Conservation (phyloP, 2,797 vertebrate species). For the Lithobates pipiens region DNA sequence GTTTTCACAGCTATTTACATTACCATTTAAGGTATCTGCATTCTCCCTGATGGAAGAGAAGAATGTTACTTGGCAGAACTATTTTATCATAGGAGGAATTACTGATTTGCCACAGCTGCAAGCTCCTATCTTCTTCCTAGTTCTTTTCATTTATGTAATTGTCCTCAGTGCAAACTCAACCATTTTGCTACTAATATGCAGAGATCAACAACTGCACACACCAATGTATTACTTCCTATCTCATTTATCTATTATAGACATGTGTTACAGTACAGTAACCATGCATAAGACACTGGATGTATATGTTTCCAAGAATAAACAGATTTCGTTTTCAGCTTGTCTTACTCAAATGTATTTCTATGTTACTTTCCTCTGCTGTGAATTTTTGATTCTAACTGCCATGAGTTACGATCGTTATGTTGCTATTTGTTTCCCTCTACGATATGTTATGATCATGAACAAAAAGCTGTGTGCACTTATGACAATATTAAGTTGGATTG, state of each 20-base stretch:
- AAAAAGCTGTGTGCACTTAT: background rate
- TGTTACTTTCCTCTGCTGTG: constrained; percentile 28
- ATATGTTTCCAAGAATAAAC: constrained; percentile 3
- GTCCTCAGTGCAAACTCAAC: constrained; percentile 27
- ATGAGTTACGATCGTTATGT: constrained; percentile 53
- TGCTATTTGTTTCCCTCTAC: constrained; percentile 43
- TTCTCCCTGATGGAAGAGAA: background rate
- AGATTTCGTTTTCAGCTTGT: constrained; percentile 23
- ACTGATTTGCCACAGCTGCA: constrained; percentile 27
- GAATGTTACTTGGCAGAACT: constrained; percentile 4
- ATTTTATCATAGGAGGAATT: constrained; percentile 28
- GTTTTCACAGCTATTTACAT: too few relatives aligned
- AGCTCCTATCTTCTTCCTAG: constrained; percentile 26
- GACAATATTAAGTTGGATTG: background rate
- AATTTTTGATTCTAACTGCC: constrained; percentile 34
- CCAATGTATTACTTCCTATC: constrained; percentile 51
- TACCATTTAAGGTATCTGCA: background rate
- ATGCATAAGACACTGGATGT: constrained; percentile 28
- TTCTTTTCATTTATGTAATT: constrained; percentile 9
- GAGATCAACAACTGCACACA: constrained; percentile 22
- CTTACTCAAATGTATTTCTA: constrained; percentile 49
- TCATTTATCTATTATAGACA: constrained; percentile 36
- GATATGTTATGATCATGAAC: constrained; percentile 33
- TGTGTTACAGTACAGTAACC: constrained; percentile 43
- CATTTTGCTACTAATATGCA: constrained; percentile 19